Evolutionary conservation across 2,113 vertebrate species (phyloP), one percentile per base, ranked within the genome.

Genomic region (human): DNA sequence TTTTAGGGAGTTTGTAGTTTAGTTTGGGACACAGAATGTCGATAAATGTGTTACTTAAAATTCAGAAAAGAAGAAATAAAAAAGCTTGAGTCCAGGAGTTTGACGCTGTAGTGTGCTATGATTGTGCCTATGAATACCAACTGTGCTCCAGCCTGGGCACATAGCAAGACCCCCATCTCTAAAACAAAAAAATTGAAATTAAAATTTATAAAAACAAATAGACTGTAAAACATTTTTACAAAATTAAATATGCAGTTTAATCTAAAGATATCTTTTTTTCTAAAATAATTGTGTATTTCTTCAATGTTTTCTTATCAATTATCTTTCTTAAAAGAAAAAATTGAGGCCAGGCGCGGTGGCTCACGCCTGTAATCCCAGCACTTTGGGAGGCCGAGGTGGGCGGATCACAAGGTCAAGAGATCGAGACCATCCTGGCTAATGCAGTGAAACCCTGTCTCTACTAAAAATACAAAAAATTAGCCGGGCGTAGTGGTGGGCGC

Each of bases 241-340:
- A 70, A 82, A 38, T 70, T 89, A 95, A 38, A 89, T 73, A 25
- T 2, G 18, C 2, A 89, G 43, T 85, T 82, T 85, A 57, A 35
- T 45, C 57, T 91, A 75, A 84, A 89, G 38, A 35, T 22, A 78
- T 72, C 7, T 50, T 55, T 86, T 86, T 73, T 48, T 1, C 50
- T 25, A 89, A 87, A 87, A 43, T 66, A 89, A 90, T 13, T 92
- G 48, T 75, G 1, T 25, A 96, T 85, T 89, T 96, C 61, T 93
- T 89, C 5, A 22, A 18, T 27, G 7, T 68, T 23, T 38, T 88
- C 57, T 66, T 64, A 55, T 59, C 50, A 35, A 55, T 55, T 55
- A 20, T 55, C 52, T 55, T 55, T 55, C 52, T 7, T 20, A 7
- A 55, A 55, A 55, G 20, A 55, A 55, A 61, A 27, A 27, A 27